Evolutionary conservation across 1,140 invertebrate species (phyloP).

Genomic region (Drosophila auraria): DNA sequence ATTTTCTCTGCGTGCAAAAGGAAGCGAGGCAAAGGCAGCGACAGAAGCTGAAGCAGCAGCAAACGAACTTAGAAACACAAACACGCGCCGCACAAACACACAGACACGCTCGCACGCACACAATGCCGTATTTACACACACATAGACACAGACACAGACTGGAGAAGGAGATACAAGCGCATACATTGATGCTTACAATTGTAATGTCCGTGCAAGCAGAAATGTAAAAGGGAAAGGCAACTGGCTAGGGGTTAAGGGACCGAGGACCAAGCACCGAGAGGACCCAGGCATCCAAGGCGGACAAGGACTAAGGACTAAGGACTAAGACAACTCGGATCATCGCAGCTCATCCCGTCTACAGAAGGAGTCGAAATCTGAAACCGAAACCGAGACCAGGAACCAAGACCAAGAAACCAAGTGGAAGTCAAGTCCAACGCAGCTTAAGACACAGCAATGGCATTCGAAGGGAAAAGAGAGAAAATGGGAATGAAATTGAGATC

Average conservation of each 20-base stretch:
- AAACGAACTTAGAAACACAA: constrained; percentile 79
- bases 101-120: constrained; percentile 35
- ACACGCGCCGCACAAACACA: constrained; percentile 66
- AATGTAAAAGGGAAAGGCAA: constrained; percentile 24
- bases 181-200: constrained; percentile 57
- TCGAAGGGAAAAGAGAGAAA: no score
- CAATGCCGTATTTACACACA: constrained; percentile 45
- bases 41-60: constrained; percentile 48
- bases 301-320: constrained; percentile 15
- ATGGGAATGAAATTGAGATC: background rate
- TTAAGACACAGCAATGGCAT: background rate
- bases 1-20: constrained; percentile 1
- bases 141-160: background rate
- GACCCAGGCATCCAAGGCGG: constrained; percentile 3
- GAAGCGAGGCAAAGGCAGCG: constrained; percentile 18
- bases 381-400: constrained; percentile 26
- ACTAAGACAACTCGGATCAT: constrained; percentile 34
- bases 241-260: constrained; percentile 7
- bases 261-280: background rate
- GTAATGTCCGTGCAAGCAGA: constrained; percentile 49
- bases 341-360: constrained; percentile 24
- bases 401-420: constrained; percentile 3
- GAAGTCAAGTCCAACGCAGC: background rate
- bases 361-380: constrained; percentile 17
- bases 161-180: constrained; percentile 41